Evolutionary conservation across 2,113 vertebrate species (phyloP), one percentile per base, ranked within the genome.

Genomic region (Rhegmatorhina hoffmannsi): DNA sequence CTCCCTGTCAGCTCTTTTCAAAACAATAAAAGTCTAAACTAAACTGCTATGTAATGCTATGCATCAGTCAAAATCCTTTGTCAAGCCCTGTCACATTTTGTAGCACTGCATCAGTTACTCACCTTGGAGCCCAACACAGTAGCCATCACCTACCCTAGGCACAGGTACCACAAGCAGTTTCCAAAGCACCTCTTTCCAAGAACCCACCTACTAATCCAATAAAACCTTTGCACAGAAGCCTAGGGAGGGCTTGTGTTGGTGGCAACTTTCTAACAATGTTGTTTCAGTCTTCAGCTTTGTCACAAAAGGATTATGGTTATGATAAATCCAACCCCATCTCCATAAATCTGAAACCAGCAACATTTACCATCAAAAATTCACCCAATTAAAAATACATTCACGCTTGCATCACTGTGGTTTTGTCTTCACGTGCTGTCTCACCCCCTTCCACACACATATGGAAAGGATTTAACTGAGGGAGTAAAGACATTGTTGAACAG

Each of bases 271-370:
- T 58, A 90, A 76, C 44, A 58, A 50, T 3, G 6, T 13, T 69
- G 28, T 91, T 89, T 87, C 85, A 66, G 44, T 67, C 64, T 87
- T 89, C 82, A 76, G 59, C 52, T 91, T 88, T 81, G 69, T 76
- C 87, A 87, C 50, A 77, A 66, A 92, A 87, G 91, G 91, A 91
- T 91, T 84, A 72, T 38, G 44, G 66, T 34, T 75, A 82, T 21
- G 56, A 87, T 76, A 85, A 85, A 62, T 38, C 31, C 44, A 23
- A 81, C 5, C 4, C 34, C 58, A 43, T 44, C 62, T 84, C 82
- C 74, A 87, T 3, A 79, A 94, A 91, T 60, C 34, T 68, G 94
- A 59, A 72, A 38, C 75, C 15, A 8, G 62, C 36, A 89, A 64
- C 60, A 49, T 17, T 88, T 74, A 84, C 85, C 43, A 75, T 23